Evolutionary conservation across 2,113 vertebrate genomes (phyloP), one percentile per base, ranked within the genome.

Genomic region (Stigmatopora nigra): DNA sequence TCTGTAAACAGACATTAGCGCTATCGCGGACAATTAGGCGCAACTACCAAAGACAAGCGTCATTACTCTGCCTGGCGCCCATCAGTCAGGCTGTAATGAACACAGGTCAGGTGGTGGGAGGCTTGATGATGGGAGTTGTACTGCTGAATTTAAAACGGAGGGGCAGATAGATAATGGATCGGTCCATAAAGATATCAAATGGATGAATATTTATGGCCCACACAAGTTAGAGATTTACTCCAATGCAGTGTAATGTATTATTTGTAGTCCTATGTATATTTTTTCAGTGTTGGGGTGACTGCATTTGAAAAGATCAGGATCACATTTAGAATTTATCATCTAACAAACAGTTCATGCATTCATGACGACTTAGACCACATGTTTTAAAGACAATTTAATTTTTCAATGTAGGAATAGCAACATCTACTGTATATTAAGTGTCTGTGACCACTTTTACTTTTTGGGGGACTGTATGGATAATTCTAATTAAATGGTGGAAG

Each of bases 1-100:
- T 78, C 64, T 64, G 57, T 77, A 79, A 78, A 84, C 65, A 82
- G 67, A 82, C 74, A 68, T 82, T 77, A 67, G 68, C 62, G 59
- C 78, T 61, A 67, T 79, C 69, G 71, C 65, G 55, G 57, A 66
- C 73, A 72, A 79, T 86, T 84, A 84, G 67, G 77, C 62, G 47
- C 67, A 72, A 72, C 68, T 65, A 73, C 70, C 65, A 71, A 72
- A 70, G 70, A 70, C 68, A 61, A 72, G 77, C 64, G 67, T 61
- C 64, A 79, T 79, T 82, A 78, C 19, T 47, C 52, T 59, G 56
- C 56, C 49, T 59, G 65, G 67, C 70, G 61, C 10, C 47, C 48
- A 78, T 81, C 48, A 70, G 58, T 71, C 63, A 78, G 53, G 61
- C 68, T 56, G 53, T 65, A 73, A 64, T 58, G 64, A 75, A 71